These are phyloP conservation scores for Sepiola atlantica DNA, from an alignment of 2,888 invertebrate genomes.

Conservation along the genomic window DNA sequence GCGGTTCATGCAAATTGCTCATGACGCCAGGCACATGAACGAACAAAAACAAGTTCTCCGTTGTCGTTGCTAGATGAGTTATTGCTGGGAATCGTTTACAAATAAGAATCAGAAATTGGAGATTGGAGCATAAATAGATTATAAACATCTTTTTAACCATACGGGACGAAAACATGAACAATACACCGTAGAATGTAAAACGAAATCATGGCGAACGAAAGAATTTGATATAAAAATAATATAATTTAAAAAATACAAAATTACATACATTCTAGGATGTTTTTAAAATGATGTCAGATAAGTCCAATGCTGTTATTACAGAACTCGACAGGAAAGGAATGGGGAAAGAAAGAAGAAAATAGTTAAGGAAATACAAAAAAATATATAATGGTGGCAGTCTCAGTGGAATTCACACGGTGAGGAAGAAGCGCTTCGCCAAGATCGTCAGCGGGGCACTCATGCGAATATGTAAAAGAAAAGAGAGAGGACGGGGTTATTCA, in stretches of 20 bases:
- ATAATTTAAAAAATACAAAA: neutral
- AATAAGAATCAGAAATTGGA: no score
- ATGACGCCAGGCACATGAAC: no score
- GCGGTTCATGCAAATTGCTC: no score
- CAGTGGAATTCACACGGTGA: neutral
- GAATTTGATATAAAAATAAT: neutral
- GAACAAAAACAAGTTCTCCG: no score
- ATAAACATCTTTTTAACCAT: neutral
- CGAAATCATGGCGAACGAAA: neutral
- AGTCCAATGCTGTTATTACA: neutral
- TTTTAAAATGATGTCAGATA: neutral
- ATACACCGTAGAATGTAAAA: neutral
- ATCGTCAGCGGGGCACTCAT: neutral
- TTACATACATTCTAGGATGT: neutral
- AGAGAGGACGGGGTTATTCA: neutral
- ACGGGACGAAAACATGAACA: neutral
- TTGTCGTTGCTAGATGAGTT: no score
- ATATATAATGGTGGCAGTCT: neutral
- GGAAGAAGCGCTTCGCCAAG: neutral
- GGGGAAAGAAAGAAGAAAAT: neutral
- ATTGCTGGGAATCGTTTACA: no score
- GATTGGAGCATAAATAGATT: no score
- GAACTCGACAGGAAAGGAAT: no score
- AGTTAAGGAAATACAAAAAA: no score
- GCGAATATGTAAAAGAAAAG: neutral